Evolutionary conservation across 2,888 invertebrate species (phyloP), one percentile per base, ranked within the genome.

Genomic region (Furcula furcula): DNA sequence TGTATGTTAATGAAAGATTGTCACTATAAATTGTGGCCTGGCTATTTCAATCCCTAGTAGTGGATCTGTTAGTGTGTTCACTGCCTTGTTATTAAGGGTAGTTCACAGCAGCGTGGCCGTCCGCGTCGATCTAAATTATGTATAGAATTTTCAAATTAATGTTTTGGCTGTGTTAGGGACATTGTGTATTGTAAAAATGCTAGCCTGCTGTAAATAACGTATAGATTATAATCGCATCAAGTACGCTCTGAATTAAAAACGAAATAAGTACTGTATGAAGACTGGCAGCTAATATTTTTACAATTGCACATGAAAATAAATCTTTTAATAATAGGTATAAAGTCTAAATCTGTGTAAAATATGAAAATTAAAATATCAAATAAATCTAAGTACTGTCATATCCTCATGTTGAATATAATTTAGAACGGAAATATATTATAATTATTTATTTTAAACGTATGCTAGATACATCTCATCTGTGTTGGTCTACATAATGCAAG

Each of bases 161-260:
- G 63, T 65, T 51, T 70, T 69, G 78, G 78, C 78, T 76, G 75
- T 76, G 76, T 66, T 62, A 51, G 50, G 29, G 42, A 65, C 65
- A 61, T 46, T 50, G 40, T 50, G 60, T 57, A 44, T 59, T 63
- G 55, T 58, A 58, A 48, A 55, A 51, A 55, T 56, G 42, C 41
- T 48, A 41, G 18, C 32, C 16, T 3, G 16, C n/a, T 32, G 25
- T 18, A 26, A 13, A 25, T 25, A 12, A 12, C 16, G 18, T 25
- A 31, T 23, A 32, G 13, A 19, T 19, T 14, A 16, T n/a, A n/a
- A n/a, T n/a, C n/a, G n/a, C n/a, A n/a, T n/a, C n/a, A n/a, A n/a
- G n/a, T n/a, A n/a, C n/a, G n/a, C n/a, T n/a, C n/a, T n/a, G n/a
- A n/a, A n/a, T n/a, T n/a, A n/a, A n/a, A n/a, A n/a, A n/a, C n/a